Base-by-base conservation (phyloP, 2,113 vertebrate species). In the Myrmecobius fasciatus region DNA sequence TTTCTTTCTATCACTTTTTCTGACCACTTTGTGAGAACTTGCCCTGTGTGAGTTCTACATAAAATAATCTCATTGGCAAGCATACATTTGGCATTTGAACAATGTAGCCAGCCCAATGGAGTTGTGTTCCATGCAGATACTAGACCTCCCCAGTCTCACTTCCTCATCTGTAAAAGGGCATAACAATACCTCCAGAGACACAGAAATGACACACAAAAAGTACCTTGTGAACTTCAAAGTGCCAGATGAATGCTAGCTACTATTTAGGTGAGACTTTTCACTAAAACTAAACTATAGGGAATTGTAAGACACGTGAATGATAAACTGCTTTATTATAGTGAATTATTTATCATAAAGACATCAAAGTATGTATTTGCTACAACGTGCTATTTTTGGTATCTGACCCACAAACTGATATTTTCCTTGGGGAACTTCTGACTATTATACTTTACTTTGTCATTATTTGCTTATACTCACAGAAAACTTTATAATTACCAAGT, bases 371-470 rank as follows among this genome's bases (percentile, higher is more conserved):
- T 54, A 75, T 53, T 75, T 48, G 91, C 88, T 43, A 53, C 56
- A 75, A 93, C 93, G 83, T 43, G 31, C 22, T 89, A 48, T 89
- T 95, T 94, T 89, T 8, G 46, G 94, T 47, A 67, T 49, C 0
- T 51, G 14, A 91, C 56, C 12, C 94, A 75, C 49, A 91, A 10
- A 94, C 48, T 53, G 12, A 51, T 43, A n/a, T 91, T 94, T 90
- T 83, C 91, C 25, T 89, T 90, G 49, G n/a, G 92, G 25, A 52
- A 93, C 8, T 54, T 52, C 67, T 54, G 53, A 26, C 25, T 75
- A 20, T 75, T 17, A 36, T 75, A 75, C 36, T 75, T 67, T 28
- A 60, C 24, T 25, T 54, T 54, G 25, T 17, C 28, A 60, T 28
- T 60, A 28, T 75, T 75, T n/a, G 31, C 60, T 75, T n/a, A 75